phyloP scores from a whole-genome alignment of 2,888 invertebrate species.

The Hirudinaria manillensis region DNA sequence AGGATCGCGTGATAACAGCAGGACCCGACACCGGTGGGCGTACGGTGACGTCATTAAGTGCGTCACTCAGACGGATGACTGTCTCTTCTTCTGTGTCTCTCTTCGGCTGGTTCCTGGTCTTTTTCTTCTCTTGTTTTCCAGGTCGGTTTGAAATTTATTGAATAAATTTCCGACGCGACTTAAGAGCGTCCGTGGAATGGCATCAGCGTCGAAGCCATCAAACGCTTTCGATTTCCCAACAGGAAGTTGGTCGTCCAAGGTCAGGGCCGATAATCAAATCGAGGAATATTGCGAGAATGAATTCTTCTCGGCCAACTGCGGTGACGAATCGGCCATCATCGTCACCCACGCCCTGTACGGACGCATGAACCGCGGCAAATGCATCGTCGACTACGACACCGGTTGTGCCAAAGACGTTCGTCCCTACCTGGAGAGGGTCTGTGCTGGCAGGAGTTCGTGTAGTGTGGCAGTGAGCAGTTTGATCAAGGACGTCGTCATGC shows the following conservation, averaged over 20 bases:
- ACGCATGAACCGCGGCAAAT: conserved; percentile 24
- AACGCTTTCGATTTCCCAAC: not conserved
- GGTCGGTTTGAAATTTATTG: not conserved
- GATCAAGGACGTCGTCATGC: conserved; percentile 1
- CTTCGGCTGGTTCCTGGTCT: not conserved
- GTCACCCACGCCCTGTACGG: conserved; percentile 30
- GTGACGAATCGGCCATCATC: conserved; percentile 6
- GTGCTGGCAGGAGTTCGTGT: conserved; percentile 7
- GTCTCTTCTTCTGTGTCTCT: not conserved
- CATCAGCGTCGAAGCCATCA: not conserved
- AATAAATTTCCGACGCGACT: not conserved
- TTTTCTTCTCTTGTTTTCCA: not conserved
- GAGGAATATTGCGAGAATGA: conserved; percentile 28
- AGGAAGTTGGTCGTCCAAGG: not conserved
- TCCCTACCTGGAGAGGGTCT: conserved; percentile 1
- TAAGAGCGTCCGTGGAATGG: not conserved
- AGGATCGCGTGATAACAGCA: not conserved
- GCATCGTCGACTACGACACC: conserved; percentile 12
- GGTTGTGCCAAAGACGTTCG: conserved; percentile 25
- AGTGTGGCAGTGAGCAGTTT: conserved; percentile 22
- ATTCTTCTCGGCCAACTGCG: conserved; percentile 16
- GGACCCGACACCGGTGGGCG: not conserved
- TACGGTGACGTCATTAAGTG: conserved; percentile 6
- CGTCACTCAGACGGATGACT: conserved; percentile 4
- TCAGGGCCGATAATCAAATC: conserved; percentile 3